Base-by-base conservation (phyloP, 2,113 vertebrate species). In the Aegithalos caudatus region DNA sequence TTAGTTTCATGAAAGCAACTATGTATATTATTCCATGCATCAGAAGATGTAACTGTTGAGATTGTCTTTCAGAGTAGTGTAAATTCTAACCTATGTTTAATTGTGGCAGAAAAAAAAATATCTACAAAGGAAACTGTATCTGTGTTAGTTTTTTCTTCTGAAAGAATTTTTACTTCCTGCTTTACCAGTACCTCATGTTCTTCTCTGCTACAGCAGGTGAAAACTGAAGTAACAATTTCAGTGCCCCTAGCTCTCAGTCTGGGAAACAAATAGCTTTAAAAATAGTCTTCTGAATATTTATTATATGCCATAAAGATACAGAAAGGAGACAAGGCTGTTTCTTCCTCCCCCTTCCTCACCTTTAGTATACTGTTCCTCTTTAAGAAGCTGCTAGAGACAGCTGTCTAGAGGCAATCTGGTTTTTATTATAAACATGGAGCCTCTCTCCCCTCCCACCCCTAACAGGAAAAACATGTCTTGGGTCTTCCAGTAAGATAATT, bases 381-480 rank as follows among this genome's bases (percentile, higher is more conserved):
- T 50, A 79, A 91, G 73, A 92, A 64, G 48, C 65, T 38, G 40
- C 51, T 79, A 58, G 76, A 88, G 37, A 60, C 1, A 1, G 50
- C 71, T 94, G 85, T 48, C 79, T 88, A 42, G 85, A 90, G 82
- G 79, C 86, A 88, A 80, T 79, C 78, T 77, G 76, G 1, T 73
- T 93, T 77, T 86, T 44, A 81, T 86, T 88, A 64, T 44, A 87
- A 78, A 88, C 65, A 56, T 47, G 23, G 72, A 92, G 62, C 33
- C 38, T 91, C 48, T 89, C 73, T 94, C 69, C 56, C 60, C 35
- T 84, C 73, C 73, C 74, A 83, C 64, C 16, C 29, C 9, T 51
- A 93, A 90, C 82, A 95, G 71, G 90, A 96, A 95, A 88, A 96
- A 90, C 88, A 60, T 4, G 28, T 80, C 7, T 35, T 82, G 58